Percentiles rank a stretch among this genome's conserved stretches.
These are phyloP conservation scores for Silurus lanzhouensis DNA, from an alignment of 2,797 vertebrate genomes.

Conservation along the genomic window DNA sequence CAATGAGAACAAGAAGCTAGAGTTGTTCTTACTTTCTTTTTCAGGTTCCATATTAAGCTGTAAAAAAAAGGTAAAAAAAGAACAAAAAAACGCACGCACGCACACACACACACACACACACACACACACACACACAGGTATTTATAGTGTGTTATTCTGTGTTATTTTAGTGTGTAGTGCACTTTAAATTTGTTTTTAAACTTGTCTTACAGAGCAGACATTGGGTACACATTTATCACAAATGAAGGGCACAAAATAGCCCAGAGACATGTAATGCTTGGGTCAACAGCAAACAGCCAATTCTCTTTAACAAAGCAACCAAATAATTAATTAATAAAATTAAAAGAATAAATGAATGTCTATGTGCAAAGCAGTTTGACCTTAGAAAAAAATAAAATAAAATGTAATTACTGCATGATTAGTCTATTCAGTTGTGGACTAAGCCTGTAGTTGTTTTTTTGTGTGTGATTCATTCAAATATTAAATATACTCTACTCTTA, in stretches of 20 bases:
- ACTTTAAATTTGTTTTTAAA: neutral
- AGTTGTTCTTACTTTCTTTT: neutral
- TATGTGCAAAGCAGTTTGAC: neutral
- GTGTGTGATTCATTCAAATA: neutral
- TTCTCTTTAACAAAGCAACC: neutral
- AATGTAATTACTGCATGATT: neutral
- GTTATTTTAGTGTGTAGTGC: neutral
- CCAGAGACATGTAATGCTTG: neutral
- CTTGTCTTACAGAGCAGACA: neutral
- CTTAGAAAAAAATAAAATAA: neutral
- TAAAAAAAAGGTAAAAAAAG: neutral
- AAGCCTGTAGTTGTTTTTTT: neutral
- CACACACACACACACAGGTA: neutral
- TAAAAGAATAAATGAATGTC: neutral
- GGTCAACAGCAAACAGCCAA: neutral
- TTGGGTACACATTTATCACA: neutral
- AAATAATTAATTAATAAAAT: neutral
- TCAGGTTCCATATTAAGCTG: neutral
- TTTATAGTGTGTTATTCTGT: neutral
- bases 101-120: too few species aligned
- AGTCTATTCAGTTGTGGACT: neutral
- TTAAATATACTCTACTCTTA: neutral
- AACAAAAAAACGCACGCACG: too few species aligned
- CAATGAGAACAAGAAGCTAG: neutral
- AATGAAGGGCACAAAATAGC: neutral